Base-by-base conservation (phyloP, 2,888 invertebrate genomes). In the Lycia hirtaria region DNA sequence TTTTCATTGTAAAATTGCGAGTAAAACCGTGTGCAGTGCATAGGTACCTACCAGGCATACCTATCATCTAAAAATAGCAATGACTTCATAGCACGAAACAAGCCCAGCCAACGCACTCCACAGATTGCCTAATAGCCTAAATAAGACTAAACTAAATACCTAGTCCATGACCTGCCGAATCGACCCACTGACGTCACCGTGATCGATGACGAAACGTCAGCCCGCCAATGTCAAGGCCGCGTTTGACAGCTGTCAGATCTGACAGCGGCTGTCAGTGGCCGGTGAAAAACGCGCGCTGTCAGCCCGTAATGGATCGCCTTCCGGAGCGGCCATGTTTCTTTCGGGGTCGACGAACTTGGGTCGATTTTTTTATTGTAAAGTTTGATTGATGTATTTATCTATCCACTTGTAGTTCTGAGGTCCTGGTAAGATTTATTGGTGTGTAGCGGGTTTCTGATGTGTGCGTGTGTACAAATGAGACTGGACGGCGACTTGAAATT, bases 221-320 rank as follows among this genome's bases (percentile, higher is more conserved):
- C 51, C 49, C 47, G 53, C 53, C 70, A 71, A 61, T 69, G 71
- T 67, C 71, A 71, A 71, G 71, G 71, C 65, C 71, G 58, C 61
- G 58, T 62, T 64, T 71, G 71, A 71, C 71, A 71, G 70, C 70
- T 66, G 65, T 67, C 70, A 69, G 56, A 48, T 51, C 65, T 68
- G 69, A 68, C 71, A 68, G 69, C 64, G 32, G 60, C 69, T 71
- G 69, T 69, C 69, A 69, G 59, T 62, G 49, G 56, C 59, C 56
- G 54, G 65, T 62, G 85, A 87, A 88, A 88, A 88, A 86, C 83
- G 87, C 77, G 78, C 72, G 80, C 81, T 83, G 87, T 84, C 89
- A 35, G 82, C 68, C 67, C 67, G 81, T 90, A 87, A 90, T 89
- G 88, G 88, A 90, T 91, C 80, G 87, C 81, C 76, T 78, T 76